Conservation (phyloP, 1,140 invertebrate genomes). For the Acromyrmex echinatior region DNA sequence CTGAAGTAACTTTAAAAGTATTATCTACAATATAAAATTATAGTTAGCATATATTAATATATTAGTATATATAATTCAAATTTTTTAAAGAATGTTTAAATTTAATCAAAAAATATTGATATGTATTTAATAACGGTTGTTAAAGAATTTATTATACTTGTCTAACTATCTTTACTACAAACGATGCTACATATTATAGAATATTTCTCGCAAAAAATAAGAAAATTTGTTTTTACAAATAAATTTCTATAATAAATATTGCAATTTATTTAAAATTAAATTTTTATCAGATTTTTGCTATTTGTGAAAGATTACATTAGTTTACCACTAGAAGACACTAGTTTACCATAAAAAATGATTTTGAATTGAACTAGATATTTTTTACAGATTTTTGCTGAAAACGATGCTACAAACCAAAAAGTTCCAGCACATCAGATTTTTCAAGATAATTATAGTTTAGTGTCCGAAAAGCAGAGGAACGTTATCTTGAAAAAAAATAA, state of each 20-base stretch:
- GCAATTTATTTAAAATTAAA: conserved; percentile 2
- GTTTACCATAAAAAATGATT: too few relatives aligned
- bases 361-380: too few relatives aligned
- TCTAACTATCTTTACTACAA: neutral
- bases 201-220: neutral
- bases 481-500: too few relatives aligned
- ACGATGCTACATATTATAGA: neutral
- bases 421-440: too few relatives aligned
- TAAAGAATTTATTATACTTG: neutral
- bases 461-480: too few relatives aligned
- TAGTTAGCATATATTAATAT: too few relatives aligned
- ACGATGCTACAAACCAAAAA: too few relatives aligned
- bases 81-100: conserved; percentile 9
- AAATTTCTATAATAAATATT: conserved; percentile 12
- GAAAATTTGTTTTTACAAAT: neutral
- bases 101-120: neutral
- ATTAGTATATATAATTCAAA: too few relatives aligned
- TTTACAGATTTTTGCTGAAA: too few relatives aligned
- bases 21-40: neutral
- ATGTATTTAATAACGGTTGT: neutral
- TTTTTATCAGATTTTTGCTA: neutral
- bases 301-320: neutral
- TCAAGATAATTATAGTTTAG: too few relatives aligned
- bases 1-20: neutral
- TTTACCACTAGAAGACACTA: too few relatives aligned